Evolutionary conservation across 64 coral and sea anemone genomes (phyloP).

Genomic region (Dendrophyllia cribrosa): DNA sequence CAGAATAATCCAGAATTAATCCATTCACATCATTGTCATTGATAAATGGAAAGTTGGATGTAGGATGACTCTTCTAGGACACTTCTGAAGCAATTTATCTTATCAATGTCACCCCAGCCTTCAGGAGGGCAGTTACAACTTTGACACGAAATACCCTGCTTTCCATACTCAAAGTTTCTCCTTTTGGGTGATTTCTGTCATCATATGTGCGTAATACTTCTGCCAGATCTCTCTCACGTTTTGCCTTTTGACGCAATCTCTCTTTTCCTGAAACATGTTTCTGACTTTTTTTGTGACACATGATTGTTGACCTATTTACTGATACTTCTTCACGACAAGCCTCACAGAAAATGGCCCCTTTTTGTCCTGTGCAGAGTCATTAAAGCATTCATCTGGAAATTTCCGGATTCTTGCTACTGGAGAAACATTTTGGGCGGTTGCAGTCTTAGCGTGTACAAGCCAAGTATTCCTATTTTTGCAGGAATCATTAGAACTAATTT

Average conservation of each 20-base stretch:
- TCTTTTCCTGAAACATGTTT: slow-evolving; percentile 2
- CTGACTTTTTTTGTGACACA: slow-evolving; percentile 17
- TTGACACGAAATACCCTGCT: not conserved
- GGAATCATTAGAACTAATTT: too few relatives aligned
- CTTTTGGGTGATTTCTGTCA: not conserved
- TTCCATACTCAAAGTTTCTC: not conserved
- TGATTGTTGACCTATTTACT: slow-evolving; percentile 12
- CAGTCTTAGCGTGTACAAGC: not conserved
- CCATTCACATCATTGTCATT: slow-evolving; percentile 25
- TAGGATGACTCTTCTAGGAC: not conserved
- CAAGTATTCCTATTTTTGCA: slow-evolving; percentile 7
- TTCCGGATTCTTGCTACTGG: slow-evolving; percentile 17
- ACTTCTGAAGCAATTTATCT: slow-evolving; percentile 27
- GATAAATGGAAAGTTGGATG: slow-evolving; percentile 36
- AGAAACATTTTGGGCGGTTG: slow-evolving; percentile 14
- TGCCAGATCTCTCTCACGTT: not conserved
- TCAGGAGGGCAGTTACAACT: not conserved
- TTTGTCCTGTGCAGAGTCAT: slow-evolving; percentile 15
- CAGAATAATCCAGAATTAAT: slow-evolving; percentile 11
- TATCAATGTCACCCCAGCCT: not conserved
- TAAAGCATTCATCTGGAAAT: slow-evolving; percentile 8
- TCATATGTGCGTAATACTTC: not conserved
- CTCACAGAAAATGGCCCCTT: slow-evolving; percentile 10
- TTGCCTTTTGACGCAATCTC: not conserved
- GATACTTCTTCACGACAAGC: slow-evolving; percentile 17